phyloP scores from a whole-genome alignment of 2,797 vertebrate species.

The Mionectes olivaceus region DNA sequence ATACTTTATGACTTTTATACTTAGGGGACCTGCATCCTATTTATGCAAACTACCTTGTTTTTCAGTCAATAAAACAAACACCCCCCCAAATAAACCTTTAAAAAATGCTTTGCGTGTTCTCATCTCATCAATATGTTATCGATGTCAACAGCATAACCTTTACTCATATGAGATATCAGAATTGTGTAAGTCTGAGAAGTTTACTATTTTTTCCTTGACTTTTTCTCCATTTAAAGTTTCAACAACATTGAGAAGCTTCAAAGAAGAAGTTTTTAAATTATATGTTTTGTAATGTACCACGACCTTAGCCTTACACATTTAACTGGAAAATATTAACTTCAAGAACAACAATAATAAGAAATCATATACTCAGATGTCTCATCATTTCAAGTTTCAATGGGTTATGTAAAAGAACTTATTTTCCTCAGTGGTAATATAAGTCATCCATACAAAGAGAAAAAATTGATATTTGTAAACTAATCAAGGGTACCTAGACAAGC shows the following conservation, averaged over 20 bases:
- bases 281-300: background rate
- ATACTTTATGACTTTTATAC: background rate
- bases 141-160: background rate
- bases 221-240: background rate
- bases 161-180: background rate
- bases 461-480: background rate
- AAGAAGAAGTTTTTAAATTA: background rate
- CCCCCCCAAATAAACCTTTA: background rate
- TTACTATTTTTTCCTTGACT: background rate
- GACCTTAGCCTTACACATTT: background rate
- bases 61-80: background rate
- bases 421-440: background rate
- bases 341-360: background rate
- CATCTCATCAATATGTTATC: background rate
- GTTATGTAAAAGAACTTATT: background rate
- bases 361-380: background rate
- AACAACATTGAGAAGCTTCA: background rate
- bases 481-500: background rate
- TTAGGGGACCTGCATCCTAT: background rate
- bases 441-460: background rate
- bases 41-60: background rate
- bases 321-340: background rate
- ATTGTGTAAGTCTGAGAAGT: background rate
- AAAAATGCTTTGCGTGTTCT: background rate
- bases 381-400: background rate